Base-by-base conservation (phyloP, 2,113 vertebrate species). In the Hirundichthys speculiger region DNA sequence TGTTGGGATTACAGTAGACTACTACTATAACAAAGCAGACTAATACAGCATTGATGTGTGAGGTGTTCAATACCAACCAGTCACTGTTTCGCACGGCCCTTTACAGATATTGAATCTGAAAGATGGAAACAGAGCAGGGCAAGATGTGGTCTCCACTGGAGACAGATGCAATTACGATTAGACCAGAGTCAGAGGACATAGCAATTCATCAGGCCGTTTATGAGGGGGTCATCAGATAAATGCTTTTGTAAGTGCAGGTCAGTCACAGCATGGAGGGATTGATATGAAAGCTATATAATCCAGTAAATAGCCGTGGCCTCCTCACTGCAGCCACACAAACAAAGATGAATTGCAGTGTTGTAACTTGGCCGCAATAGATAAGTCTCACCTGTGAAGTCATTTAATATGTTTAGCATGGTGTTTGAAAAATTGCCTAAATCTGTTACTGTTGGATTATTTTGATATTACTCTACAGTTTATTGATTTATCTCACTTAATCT, bases 161-260 rank as follows among this genome's bases (percentile, higher is more conserved):
- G 77, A 76, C 68, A 65, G 77, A 85, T 80, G 82, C 68, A 86
- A 78, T 83, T 75, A 88, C 45, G 74, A 81, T 80, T 75, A 78
- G 72, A 81, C 57, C 83, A 55, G 75, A 75, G 83, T 79, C 62
- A 68, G 75, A 76, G 66, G 55, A 86, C 48, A 11, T 58, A 46
- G 52, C 83, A 70, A 85, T 87, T 85, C 77, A 88, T 87, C 79
- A 80, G 77, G 50, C 70, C 71, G 46, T 82, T 87, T 82, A 85
- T 82, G 81, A 88, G 65, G 64, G 70, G 64, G 71, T 83, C 75
- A 87, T 82, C 69, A 77, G 80, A 87, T 86, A 87, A 87, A 82
- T 71, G 80, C 77, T 83, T 75, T 64, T 52, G 73, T 83, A 86
- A 88, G 85, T 78, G 69, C 79, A 68, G 77, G 73, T 59, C 51